Percentiles rank a stretch among this genome's conserved stretches.
Conservation (phyloP, 1,140 invertebrate species). For the Bombus affinis region DNA sequence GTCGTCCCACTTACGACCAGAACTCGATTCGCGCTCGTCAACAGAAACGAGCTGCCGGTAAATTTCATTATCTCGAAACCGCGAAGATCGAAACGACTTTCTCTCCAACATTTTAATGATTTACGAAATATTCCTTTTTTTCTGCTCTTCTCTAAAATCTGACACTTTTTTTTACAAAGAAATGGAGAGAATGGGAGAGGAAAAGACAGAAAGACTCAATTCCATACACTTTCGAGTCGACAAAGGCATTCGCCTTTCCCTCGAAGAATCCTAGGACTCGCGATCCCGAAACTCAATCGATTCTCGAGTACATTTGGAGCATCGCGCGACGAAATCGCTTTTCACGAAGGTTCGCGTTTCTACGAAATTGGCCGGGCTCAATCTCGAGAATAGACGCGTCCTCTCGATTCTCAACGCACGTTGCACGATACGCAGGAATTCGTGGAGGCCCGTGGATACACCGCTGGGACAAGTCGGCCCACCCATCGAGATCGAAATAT, state of each 20-base stretch:
- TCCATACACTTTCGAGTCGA: neutral
- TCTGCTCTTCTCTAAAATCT: neutral
- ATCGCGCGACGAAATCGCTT: neutral
- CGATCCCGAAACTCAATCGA: constrained; percentile 5
- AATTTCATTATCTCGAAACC: constrained; percentile 44
- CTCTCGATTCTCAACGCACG: neutral
- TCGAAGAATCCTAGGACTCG: neutral
- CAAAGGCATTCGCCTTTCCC: neutral
- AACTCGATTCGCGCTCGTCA: constrained; percentile 40
- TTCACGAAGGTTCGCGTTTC: neutral
- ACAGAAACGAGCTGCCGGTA: constrained; percentile 30
- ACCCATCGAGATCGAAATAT: constrained; percentile 56
- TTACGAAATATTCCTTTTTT: neutral
- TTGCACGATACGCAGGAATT: constrained; percentile 19
- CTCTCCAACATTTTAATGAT: constrained; percentile 17
- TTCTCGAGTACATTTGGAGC: neutral
- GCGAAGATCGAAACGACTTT: constrained; percentile 45
- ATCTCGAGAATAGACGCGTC: neutral
- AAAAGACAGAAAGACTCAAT: neutral
- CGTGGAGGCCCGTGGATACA: constrained; percentile 24
- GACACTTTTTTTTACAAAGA: neutral
- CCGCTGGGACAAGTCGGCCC: constrained; percentile 38
- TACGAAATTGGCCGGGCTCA: neutral
- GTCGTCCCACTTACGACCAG: constrained; percentile 31
- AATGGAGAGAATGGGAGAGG: neutral